Evolutionary conservation across 2,888 invertebrate species (phyloP).

Genomic region (Pristionchus arcanus): DNA sequence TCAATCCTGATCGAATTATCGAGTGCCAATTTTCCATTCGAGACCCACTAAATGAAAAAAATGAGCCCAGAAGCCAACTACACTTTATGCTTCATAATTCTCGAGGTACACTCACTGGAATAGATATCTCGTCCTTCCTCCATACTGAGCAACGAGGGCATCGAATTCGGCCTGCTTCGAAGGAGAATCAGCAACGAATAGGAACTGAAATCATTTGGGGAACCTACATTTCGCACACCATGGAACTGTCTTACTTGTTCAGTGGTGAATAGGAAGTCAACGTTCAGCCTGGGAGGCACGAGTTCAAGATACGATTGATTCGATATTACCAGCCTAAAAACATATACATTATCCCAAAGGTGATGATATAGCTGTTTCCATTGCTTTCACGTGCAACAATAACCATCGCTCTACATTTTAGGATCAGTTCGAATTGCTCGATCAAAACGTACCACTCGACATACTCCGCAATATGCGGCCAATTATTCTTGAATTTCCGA

Average conservation of each 20-base stretch:
- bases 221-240: not conserved
- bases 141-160: not conserved
- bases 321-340: constrained; percentile 4
- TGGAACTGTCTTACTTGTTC: not conserved
- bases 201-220: not conserved
- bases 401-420: no score
- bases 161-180: constrained; percentile 49
- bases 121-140: constrained; percentile 33
- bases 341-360: not conserved
- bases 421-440: no score
- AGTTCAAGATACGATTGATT: not conserved
- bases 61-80: no score
- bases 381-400: no score
- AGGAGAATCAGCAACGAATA: constrained; percentile 8
- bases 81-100: not conserved
- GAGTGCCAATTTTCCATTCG: constrained; percentile 41
- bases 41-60: constrained; percentile 3
- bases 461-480: not conserved
- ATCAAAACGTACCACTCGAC: not conserved
- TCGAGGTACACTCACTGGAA: constrained; percentile 15
- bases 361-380: not conserved
- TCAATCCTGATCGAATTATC: constrained; percentile 41
- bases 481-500: not conserved
- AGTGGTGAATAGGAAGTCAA: not conserved
- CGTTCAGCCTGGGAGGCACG: not conserved